A percentile compares a stretch with the other conserved stretches of the same genome.
phyloP scores from a whole-genome alignment of 1,140 invertebrate species.

The Mycetomoellerius zeteki region DNA sequence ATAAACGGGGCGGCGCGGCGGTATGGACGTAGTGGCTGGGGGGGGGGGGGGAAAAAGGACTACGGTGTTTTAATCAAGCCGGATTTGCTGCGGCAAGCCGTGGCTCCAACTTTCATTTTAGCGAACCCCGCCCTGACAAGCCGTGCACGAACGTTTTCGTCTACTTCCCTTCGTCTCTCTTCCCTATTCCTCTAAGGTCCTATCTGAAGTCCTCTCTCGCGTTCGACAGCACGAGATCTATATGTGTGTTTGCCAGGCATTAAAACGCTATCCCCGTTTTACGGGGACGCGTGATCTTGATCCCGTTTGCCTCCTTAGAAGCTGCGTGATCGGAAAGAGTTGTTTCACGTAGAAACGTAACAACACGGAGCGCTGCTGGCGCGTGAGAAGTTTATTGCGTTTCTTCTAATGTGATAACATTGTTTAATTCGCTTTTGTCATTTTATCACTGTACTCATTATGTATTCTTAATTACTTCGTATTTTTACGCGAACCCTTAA shows the following conservation, averaged over 20 bases:
- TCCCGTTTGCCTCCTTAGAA: slow-evolving; percentile 67
- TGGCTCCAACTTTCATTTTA: slow-evolving; percentile 87
- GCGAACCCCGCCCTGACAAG: slow-evolving; percentile 77
- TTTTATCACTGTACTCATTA: neutral
- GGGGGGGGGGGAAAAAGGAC: too few relatives aligned
- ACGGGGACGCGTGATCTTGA: slow-evolving; percentile 66
- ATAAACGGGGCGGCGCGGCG: slow-evolving; percentile 70
- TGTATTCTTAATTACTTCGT: neutral
- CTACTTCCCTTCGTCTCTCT: slow-evolving; percentile 68
- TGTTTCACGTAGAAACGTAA: slow-evolving; percentile 38
- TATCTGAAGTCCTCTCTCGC: slow-evolving; percentile 42
- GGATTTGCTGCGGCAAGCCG: slow-evolving; percentile 87
- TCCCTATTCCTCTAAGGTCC: slow-evolving; percentile 35
- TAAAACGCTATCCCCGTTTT: slow-evolving; percentile 73
- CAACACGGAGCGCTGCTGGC: neutral
- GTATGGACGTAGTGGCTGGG: slow-evolving; percentile 74
- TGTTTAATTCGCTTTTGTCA: slow-evolving; percentile 11
- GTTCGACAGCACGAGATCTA: slow-evolving; percentile 62
- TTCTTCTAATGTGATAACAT: neutral
- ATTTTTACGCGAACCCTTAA: neutral
- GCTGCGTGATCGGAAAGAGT: slow-evolving; percentile 51
- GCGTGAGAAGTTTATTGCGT: slow-evolving; percentile 30
- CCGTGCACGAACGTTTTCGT: slow-evolving; percentile 76
- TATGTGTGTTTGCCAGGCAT: slow-evolving; percentile 73
- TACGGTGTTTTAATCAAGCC: slow-evolving; percentile 87